Conservation (phyloP, 2,888 invertebrate genomes). For the Kryphioiulus occultus region DNA sequence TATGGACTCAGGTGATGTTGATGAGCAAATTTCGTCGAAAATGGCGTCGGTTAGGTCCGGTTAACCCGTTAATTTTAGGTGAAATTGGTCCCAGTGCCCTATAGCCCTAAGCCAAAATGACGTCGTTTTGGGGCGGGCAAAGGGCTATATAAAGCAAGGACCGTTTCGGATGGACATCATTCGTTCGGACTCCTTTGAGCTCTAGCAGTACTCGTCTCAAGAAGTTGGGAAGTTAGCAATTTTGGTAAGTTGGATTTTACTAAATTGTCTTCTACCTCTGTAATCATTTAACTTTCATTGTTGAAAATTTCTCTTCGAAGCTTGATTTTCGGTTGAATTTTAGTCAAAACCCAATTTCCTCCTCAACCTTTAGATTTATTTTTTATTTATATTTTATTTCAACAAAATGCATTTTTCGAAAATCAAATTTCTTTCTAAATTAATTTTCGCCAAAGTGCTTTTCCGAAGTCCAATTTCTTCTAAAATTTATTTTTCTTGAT, state of each 20-base stretch:
- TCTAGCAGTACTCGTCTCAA: neutral
- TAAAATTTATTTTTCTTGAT: no score
- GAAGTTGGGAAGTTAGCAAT: neutral
- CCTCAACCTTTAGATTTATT: no score
- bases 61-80: neutral
- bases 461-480: no score
- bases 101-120: neutral
- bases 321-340: no score
- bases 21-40: neutral
- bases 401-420: no score
- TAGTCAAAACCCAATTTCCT: no score
- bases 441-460: no score
- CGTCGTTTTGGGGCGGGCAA: neutral
- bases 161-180: neutral
- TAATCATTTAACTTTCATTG: no score
- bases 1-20: neutral
- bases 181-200: neutral
- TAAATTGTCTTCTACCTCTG: neutral
- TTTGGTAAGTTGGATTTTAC: neutral
- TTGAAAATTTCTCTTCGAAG: no score
- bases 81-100: neutral
- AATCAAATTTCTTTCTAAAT: no score
- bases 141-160: constrained; percentile 4
- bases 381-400: no score
- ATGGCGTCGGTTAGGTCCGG: neutral